Evolutionary conservation across 2,888 invertebrate genomes (phyloP).

Genomic region (Eupithecia centaureata): DNA sequence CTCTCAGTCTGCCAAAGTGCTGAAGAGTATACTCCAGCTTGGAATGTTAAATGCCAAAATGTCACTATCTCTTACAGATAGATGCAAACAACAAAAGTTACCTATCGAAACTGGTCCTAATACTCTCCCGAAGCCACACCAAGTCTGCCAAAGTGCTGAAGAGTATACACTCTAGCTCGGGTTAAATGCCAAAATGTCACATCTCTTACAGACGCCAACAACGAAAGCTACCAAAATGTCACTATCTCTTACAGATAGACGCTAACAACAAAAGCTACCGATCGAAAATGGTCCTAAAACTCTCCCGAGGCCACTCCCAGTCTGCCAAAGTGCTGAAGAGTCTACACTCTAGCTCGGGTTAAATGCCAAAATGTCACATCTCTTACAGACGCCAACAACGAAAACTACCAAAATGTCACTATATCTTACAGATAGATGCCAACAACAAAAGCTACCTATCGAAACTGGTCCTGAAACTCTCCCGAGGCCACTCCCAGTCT

Average conservation of each 20-base stretch:
- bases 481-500: slow-evolving; percentile 76
- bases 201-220: no score
- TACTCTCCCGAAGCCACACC: slow-evolving; percentile 77
- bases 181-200: no score
- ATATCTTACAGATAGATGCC: slow-evolving; percentile 71
- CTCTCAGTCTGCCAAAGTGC: slow-evolving; percentile 71
- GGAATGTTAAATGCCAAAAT: no score
- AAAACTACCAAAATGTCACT: background rate
- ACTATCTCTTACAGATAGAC: slow-evolving; percentile 69
- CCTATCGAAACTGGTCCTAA: slow-evolving; percentile 73
- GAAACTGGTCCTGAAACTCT: slow-evolving; percentile 74
- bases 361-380: no score
- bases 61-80: slow-evolving; percentile 63
- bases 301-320: slow-evolving; percentile 79
- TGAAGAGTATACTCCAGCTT: slow-evolving; percentile 72
- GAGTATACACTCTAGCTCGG: slow-evolving; percentile 67
- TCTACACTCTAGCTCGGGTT: slow-evolving; percentile 65
- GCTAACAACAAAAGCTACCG: slow-evolving; percentile 78
- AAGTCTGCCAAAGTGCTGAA: slow-evolving; percentile 73
- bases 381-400: no score
- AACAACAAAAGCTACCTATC: slow-evolving; percentile 78
- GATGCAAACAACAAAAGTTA: slow-evolving; percentile 79
- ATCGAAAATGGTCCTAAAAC: slow-evolving; percentile 73
- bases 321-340: slow-evolving; percentile 72
- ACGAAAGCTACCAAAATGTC: background rate